These are phyloP conservation scores for Acridotheres tristis DNA, from an alignment of 2,797 vertebrate genomes.

Conservation along the genomic window DNA sequence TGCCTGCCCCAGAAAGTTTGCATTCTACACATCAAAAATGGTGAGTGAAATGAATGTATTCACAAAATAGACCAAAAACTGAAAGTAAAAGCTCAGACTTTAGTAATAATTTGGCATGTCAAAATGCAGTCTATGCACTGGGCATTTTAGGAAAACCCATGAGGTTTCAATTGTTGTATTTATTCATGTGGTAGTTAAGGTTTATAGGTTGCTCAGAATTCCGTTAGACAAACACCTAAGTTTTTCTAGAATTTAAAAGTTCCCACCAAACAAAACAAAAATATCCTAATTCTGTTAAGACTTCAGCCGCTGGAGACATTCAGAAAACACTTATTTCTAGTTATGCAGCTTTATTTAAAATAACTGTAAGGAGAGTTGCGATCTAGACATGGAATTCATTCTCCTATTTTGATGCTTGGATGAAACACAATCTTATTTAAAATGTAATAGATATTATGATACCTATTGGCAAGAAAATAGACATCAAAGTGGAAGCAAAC, in stretches of 20 bases:
- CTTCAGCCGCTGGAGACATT: background rate
- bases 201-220: background rate
- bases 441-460: background rate
- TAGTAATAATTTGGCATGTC: background rate
- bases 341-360: background rate
- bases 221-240: too few species aligned
- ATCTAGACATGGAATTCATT: background rate
- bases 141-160: background rate
- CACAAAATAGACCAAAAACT: background rate
- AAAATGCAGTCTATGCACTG: background rate
- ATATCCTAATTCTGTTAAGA: background rate
- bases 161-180: background rate
- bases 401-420: background rate
- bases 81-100: background rate
- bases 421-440: background rate
- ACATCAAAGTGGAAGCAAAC: background rate
- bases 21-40: background rate
- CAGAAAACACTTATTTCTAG: background rate
- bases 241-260: background rate
- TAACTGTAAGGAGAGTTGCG: background rate
- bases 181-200: background rate
- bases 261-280: background rate
- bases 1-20: background rate
- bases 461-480: background rate
- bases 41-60: background rate